phyloP scores from a whole-genome alignment of 2,797 vertebrate species.

The Bovichtus diacanthus region DNA sequence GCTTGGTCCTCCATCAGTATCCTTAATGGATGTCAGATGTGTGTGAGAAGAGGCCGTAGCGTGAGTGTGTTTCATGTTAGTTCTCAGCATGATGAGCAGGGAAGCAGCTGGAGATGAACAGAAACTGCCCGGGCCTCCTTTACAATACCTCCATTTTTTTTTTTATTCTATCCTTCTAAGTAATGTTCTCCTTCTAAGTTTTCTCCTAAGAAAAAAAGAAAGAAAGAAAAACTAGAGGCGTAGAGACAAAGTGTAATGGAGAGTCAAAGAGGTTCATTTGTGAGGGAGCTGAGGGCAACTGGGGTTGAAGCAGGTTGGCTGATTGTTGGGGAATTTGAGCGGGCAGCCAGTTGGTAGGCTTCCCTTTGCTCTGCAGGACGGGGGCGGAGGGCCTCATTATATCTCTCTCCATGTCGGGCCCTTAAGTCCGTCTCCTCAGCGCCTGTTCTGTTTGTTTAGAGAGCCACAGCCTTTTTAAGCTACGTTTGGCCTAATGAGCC shows the following conservation, averaged over 20 bases:
- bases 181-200: conserved; percentile 63
- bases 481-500: conserved; percentile 86
- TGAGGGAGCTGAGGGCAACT: conserved; percentile 34
- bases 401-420: conserved; percentile 85
- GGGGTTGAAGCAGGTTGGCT: conserved; percentile 59
- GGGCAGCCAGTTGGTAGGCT: conserved; percentile 69
- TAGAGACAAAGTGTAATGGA: neutral
- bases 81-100: conserved; percentile 85
- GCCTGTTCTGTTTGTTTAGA: conserved; percentile 86
- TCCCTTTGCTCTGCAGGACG: conserved; percentile 60
- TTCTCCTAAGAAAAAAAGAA: neutral
- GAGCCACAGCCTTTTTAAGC: conserved; percentile 85
- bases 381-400: conserved; percentile 82
- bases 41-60: conserved; percentile 82
- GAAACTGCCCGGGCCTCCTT: conserved; percentile 74
- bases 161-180: conserved; percentile 71
- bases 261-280: conserved; percentile 23
- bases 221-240: neutral
- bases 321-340: conserved; percentile 66
- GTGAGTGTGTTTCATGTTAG: conserved; percentile 89
- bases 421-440: conserved; percentile 84
- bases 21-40: conserved; percentile 89
- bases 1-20: conserved; percentile 76
- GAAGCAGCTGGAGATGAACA: conserved; percentile 88
- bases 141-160: conserved; percentile 83